Base-by-base conservation (phyloP, 2,113 vertebrate species). In the Barbus barbus region DNA sequence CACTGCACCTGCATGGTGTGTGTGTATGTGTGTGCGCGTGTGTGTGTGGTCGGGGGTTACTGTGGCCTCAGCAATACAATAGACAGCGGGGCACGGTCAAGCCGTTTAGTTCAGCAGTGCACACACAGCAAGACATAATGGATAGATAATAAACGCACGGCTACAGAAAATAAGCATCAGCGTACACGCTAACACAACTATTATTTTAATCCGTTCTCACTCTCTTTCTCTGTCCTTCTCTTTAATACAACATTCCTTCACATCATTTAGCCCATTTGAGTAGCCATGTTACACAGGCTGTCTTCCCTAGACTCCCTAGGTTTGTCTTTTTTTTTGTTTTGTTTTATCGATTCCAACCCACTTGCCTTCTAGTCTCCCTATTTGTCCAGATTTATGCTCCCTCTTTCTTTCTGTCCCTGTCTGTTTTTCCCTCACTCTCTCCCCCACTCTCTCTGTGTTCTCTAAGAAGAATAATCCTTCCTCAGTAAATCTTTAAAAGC, bases 281-380 rank as follows among this genome's bases (percentile, higher is more conserved):
- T n/a, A n/a, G n/a, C n/a, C n/a, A 24, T 28, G 84, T 89, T 90
- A 87, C 87, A n/a, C n/a, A n/a, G n/a, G n/a, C n/a, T n/a, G n/a
- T n/a, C n/a, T n/a, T n/a, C n/a, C n/a, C n/a, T n/a, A 82, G 90
- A 91, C 93, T 91, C 86, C 20, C 36, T 44, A 46, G 38, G 87
- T 83, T 89, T 85, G 90, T 93, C 91, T 90, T 92, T 90, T 75
- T 31, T 78, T 22, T 41, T 9, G 3, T 93, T 91, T 33, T 22
- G 16, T 90, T 91, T 48, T 24, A 94, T 93, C 92, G 93, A 93
- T 93, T 91, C 89, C 88, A 92, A 92, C 86, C 83, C 92, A 91
- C 89, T 87, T 73, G 83, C 82, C 74, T 91, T 91, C 91, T 91
- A 88, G 92, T 84, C 81, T 51, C 83, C 84, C 83, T 83, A 87